Evolutionary conservation across 2,113 vertebrate species (phyloP), one percentile per base, ranked within the genome.

Genomic region (Pelecanoides urinatrix): DNA sequence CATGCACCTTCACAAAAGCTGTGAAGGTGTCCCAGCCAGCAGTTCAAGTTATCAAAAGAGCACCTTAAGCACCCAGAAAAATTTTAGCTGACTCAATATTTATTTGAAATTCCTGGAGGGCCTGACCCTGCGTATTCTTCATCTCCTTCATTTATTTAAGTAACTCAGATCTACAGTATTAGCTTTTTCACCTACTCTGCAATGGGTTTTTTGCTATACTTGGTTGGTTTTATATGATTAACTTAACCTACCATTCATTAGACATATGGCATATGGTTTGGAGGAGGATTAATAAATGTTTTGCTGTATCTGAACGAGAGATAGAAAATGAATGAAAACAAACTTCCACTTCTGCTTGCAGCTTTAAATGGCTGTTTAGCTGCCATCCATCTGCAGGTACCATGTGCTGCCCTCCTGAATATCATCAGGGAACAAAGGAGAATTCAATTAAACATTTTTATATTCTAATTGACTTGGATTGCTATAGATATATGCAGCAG

Each of bases 261-360:
- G 97, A 97, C 96, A 96, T 93, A 97, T 92, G 95, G 96, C 97
- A 98, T 98, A 98, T 98, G 98, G 97, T 97, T 97, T 97, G 98
- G 96, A 97, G 98, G 98, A 98, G 98, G 97, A 98, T 98, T 98
- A 98, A 97, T 98, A 98, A 97, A 97, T 98, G 97, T 98, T 98
- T 98, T 97, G 95, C 97, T 36, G 20, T 97, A 96, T 97, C 96
- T 96, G 94, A 97, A 97, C 9, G 56, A 97, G 96, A 97, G 96
- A 95, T 26, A 95, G 82, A 92, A 97, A 97, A 98, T 86, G 90
- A 94, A 98, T 97, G 96, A 98, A 98, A 98, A 97, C 97, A 98
- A 98, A 97, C 96, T 97, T 98, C 94, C 90, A 91, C 93, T 98
- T 94, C 95, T 98, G 95, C 89, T 97, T 97, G 68, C 95, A 96